Base-by-base conservation (phyloP, 2,797 vertebrate genomes). In the Agapornis canus region DNA sequence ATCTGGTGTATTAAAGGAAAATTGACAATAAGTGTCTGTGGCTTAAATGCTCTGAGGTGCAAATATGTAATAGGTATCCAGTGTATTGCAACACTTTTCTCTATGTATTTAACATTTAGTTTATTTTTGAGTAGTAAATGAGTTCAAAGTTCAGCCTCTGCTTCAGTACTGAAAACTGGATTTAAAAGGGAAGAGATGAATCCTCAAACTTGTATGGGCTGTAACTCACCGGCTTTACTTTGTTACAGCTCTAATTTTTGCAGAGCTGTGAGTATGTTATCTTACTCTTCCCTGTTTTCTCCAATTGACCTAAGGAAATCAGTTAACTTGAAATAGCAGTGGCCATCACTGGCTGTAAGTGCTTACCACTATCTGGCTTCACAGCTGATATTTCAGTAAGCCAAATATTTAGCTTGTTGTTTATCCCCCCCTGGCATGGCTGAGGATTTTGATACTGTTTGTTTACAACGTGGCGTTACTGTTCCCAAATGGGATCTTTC, bases 381-480 rank as follows among this genome's bases (percentile, higher is more conserved):
- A 68, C 81, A 96, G 92, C 79, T 95, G 86, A 69, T 87, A 40
- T 56, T 94, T 81, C 87, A 90, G 72, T 77, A 82, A 92, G 79
- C 91, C 91, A 96, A 90, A 90, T 93, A 92, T 93, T 95, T 92
- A 85, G 82, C 93, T 95, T 57, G 47, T 91, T 95, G 85, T 90
- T 96, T 96, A 91, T 95, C 92, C 94, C 91, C 69, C 69, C 69
- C 66, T 86, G 76, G 93, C 95, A 71, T 95, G 94, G 89, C 88
- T 94, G 89, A 96, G 82, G 79, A 77, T 93, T 82, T 86, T 89
- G 87, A 82, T 86, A 31, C 77, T 49, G 52, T 83, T 95, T 86
- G 71, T 87, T 94, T 83, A 94, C 84, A 78, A 26, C 64, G 85
- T 95, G 59, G 90, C 92, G 75, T 96, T 78, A 72, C 81, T 92